Percentiles rank a stretch among this genome's conserved stretches.
Evolutionary conservation across 2,888 invertebrate species (phyloP).

Genomic region (Epinotia nisella): DNA sequence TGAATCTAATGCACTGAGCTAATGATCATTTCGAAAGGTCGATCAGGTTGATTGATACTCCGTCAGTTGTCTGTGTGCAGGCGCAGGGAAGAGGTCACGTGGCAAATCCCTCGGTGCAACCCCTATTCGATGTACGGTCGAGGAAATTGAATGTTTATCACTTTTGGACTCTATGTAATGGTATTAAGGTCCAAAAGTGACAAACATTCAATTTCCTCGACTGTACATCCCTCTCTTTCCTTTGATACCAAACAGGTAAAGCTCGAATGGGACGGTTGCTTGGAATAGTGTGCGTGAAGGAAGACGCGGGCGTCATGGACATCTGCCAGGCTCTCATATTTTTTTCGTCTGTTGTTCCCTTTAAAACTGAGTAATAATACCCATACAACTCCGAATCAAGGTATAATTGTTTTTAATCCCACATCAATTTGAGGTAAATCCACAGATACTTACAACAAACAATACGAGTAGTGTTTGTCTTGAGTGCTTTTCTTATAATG

Average conservation of each 20-base stretch:
- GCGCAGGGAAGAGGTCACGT: constrained; percentile 70
- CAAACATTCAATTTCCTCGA: too few relatives aligned
- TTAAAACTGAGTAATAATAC: constrained; percentile 66
- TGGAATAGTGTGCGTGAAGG: constrained; percentile 59
- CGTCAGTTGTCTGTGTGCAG: constrained; percentile 59
- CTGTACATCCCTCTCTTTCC: constrained; percentile 59
- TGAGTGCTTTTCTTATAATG: neutral
- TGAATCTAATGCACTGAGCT: constrained; percentile 21
- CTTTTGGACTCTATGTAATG: too few relatives aligned
- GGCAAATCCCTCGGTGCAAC: constrained; percentile 73
- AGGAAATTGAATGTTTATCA: too few relatives aligned
- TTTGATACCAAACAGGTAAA: constrained; percentile 17
- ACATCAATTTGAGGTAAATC: constrained; percentile 3
- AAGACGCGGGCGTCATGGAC: constrained; percentile 71
- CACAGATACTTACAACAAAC: neutral
- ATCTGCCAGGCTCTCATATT: constrained; percentile 77
- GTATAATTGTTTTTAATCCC: constrained; percentile 47
- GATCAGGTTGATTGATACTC: constrained; percentile 73
- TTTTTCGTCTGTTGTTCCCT: constrained; percentile 70
- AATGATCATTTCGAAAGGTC: constrained; percentile 69
- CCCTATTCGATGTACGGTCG: constrained; percentile 71
- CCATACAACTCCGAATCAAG: constrained; percentile 55
- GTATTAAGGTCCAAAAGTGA: too few relatives aligned
- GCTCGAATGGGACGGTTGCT: constrained; percentile 52
- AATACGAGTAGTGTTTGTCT: neutral